Evolutionary conservation across 2,797 vertebrate species (phyloP).

Genomic region (Oophaga sylvatica): DNA sequence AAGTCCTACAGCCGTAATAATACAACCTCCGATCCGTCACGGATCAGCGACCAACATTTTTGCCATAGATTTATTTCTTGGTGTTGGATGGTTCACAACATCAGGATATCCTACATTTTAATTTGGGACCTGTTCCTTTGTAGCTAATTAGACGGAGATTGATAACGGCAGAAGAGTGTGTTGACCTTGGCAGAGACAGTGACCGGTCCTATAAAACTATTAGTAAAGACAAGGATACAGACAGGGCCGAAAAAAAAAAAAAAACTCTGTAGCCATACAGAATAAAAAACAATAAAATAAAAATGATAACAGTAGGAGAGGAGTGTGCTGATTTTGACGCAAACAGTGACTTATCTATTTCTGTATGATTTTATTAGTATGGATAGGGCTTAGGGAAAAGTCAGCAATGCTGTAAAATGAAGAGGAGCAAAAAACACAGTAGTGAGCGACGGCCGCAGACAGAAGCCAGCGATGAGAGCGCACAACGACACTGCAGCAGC

Average conservation of each 20-base stretch:
- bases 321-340: background rate
- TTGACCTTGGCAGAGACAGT: background rate
- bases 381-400: no score
- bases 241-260: no score
- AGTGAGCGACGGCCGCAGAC: no score
- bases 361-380: no score
- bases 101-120: background rate
- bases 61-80: background rate
- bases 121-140: background rate
- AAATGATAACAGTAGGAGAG: background rate
- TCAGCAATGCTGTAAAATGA: no score
- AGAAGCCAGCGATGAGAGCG: no score
- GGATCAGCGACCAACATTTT: background rate
- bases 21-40: background rate
- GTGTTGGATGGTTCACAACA: background rate
- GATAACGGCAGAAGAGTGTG: background rate
- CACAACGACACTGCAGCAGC: no score
- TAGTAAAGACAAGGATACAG: no score
- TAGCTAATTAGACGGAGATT: background rate
- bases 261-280: no score
- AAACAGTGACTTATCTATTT: no score
- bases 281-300: no score
- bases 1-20: background rate
- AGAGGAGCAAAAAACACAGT: no score
- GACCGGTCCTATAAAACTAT: background rate